Conservation (phyloP, 2,797 vertebrate genomes). For the Anas flavirostris region DNA sequence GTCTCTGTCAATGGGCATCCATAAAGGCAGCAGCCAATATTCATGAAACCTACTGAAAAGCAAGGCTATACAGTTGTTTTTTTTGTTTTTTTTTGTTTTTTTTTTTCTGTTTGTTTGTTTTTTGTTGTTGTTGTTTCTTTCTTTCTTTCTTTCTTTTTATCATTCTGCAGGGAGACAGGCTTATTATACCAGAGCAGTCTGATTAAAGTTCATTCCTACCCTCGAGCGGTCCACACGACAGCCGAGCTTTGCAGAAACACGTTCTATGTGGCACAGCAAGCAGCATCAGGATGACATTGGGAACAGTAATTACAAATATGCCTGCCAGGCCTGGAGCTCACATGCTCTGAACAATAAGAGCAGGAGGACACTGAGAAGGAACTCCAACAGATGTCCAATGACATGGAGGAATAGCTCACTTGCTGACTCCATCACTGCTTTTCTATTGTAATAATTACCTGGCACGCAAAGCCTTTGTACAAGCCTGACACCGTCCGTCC, state of each 20-base stretch:
- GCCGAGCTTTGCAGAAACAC: background rate
- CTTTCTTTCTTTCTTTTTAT: background rate
- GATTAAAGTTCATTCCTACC: background rate
- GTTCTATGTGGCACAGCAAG: rapidly evolving
- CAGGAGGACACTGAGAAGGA: background rate
- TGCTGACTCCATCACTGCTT: background rate
- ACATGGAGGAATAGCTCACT: background rate
- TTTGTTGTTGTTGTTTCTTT: background rate
- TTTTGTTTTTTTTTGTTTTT: background rate
- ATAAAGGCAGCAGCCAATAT: background rate
- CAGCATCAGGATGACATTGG: background rate
- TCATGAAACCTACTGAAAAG: background rate
- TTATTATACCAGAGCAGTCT: background rate
- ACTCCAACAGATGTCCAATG: background rate
- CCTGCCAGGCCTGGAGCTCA: constrained; percentile 30
- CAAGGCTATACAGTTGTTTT: background rate
- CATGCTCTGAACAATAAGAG: background rate
- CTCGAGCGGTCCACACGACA: background rate
- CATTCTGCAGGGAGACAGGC: background rate
- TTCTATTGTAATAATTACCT: background rate
- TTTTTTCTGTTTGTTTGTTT: no score
- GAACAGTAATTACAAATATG: constrained; percentile 11
- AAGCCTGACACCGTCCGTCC: background rate
- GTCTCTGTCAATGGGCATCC: background rate
- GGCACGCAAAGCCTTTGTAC: background rate